A percentile compares a stretch with the other conserved stretches of the same genome.
These are phyloP conservation scores for Kobus ellipsiprymnus DNA, from an alignment of 2,113 vertebrate genomes.

Conservation along the genomic window DNA sequence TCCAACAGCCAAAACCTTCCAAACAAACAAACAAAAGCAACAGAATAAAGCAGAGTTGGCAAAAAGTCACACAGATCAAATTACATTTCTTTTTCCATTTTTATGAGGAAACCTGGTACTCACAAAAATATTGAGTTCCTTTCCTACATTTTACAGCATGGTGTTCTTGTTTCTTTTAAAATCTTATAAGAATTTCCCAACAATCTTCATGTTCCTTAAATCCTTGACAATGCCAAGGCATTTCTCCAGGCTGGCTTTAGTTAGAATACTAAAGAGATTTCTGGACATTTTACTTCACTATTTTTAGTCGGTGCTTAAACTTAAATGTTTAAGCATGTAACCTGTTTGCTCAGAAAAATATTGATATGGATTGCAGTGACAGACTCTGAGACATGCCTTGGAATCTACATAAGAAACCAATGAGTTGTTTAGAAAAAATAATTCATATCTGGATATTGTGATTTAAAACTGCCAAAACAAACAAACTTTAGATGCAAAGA, in stretches of 20 bases:
- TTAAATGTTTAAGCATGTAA: not conserved
- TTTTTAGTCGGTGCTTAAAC: not conserved
- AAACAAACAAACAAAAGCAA: constrained; percentile 45
- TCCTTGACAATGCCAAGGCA: constrained; percentile 18
- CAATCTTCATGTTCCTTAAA: not conserved
- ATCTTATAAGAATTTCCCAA: not conserved
- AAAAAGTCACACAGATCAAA: constrained; percentile 21
- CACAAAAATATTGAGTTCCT: constrained; percentile 15
- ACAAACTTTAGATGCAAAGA: constrained; percentile 8
- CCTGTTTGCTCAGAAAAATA: not conserved
- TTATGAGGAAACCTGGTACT: constrained; percentile 27
- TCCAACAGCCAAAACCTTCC: not conserved
- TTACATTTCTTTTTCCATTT: constrained; percentile 1
- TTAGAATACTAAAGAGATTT: not conserved
- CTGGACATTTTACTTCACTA: not conserved
- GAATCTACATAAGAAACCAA: constrained; percentile 3
- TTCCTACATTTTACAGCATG: not conserved
- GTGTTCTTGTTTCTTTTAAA: not conserved
- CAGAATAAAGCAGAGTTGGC: constrained; percentile 9
- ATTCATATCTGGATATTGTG: not conserved
- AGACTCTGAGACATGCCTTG: not conserved
- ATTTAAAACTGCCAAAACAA: constrained; percentile 30
- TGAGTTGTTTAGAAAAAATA: constrained; percentile 27
- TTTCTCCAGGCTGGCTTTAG: constrained; percentile 7
- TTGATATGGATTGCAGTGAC: not conserved